Base-by-base conservation (phyloP, 2,888 invertebrate genomes). In the Eurytoma adleriae region DNA sequence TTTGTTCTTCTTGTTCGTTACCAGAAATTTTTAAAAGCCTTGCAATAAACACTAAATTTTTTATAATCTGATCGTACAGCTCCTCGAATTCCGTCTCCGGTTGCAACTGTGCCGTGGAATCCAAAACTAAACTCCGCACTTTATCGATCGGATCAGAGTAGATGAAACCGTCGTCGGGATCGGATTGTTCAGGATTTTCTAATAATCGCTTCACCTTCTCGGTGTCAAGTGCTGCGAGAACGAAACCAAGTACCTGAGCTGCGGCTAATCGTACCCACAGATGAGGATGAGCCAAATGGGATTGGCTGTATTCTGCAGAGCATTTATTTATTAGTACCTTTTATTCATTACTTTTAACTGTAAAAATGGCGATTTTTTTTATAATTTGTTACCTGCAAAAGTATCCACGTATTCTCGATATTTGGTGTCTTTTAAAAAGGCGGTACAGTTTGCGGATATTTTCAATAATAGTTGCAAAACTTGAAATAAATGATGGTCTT, bases 231-330 rank as follows among this genome's bases (percentile, higher is more conserved):
- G 92, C 91, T 0, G 93, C 92, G 75, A 98, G 91, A 70, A 97
- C 92, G 67, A 94, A 92, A 0, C 96, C 95, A 62, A 98, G 90
- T 82, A 97, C 92, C 89, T 96, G 96, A 0, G 95, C 93, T 0
- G 97, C 93, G 79, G 94, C 93, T 66, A 96, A 91, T 75, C 97
- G 93, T 0, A 98, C 96, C 97, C 97, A 97, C 52, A 94, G 93
- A 88, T 98, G 98, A 16, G 96, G 95, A 89, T 98, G 95, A 0
- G 93, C 94, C 18, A 98, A 89, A 62, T 96, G 92, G 20, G 92
- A 92, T 90, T 96, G 95, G 85, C 94, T 93, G 86, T 94, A 93
- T 87, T 94, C 94, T 72, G 93, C 92, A 85, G 95, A 90, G 80
- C 93, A 93, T 81, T 71, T 52, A 59, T 71, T 64, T 18, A 16